Evolutionary conservation across 2,113 vertebrate species (phyloP).

Genomic region (Pterocles burchelli): DNA sequence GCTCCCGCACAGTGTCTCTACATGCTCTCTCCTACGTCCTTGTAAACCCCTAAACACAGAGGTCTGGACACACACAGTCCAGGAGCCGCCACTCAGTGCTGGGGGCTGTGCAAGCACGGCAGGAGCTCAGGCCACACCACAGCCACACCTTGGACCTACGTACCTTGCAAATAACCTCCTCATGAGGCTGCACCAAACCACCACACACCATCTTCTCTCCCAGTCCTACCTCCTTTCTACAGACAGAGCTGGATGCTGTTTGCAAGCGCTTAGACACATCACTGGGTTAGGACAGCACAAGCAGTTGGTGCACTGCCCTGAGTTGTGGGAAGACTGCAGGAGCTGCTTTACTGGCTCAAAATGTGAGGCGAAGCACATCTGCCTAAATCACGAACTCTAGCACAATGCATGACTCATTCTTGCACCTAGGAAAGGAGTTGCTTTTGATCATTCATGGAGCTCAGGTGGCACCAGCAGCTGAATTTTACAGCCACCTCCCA

Average conservation of each 20-base stretch:
- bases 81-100: accelerated
- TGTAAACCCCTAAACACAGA: neutral
- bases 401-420: neutral
- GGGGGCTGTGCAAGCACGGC: neutral
- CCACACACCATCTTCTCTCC: neutral
- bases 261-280: neutral
- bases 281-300: neutral
- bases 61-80: neutral
- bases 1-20: neutral
- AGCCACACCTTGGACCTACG: accelerated
- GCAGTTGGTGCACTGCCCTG: neutral
- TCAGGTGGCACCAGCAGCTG: neutral
- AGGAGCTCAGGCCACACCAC: neutral
- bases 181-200: neutral
- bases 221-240: neutral
- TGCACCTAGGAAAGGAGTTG: neutral
- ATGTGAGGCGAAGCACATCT: neutral
- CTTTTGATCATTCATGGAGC: neutral
- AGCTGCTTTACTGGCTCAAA: accelerated
- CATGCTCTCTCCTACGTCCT: neutral
- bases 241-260: neutral
- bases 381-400: neutral
- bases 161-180: neutral
- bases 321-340: neutral
- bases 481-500: neutral